A percentile compares a stretch with the other conserved stretches of the same genome.
Conservation (phyloP, 1,140 invertebrate genomes). For the Propsilocerus akamusi region DNA sequence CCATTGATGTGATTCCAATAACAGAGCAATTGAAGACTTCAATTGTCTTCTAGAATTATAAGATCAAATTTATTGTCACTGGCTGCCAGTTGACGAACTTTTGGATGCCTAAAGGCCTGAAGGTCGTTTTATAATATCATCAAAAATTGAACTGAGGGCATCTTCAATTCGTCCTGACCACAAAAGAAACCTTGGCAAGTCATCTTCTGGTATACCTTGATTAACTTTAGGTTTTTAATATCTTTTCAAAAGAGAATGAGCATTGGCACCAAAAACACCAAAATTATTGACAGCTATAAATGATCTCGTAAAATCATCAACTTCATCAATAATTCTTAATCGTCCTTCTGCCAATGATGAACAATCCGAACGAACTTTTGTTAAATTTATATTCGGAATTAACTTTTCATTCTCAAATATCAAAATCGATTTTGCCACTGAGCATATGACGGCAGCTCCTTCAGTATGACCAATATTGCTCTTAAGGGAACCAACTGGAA, state of each 20-base stretch:
- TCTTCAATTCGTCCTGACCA: constrained; percentile 30
- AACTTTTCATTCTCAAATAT: too few species aligned
- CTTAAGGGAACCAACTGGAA: too few species aligned
- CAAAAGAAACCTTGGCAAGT: constrained; percentile 25
- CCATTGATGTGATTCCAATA: too few species aligned
- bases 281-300: constrained; percentile 48
- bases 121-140: too few species aligned
- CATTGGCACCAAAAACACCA: constrained; percentile 63
- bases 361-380: constrained; percentile 45
- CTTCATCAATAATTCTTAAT: constrained; percentile 38
- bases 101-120: too few species aligned
- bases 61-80: too few species aligned
- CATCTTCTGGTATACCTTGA: constrained; percentile 30
- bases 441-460: constrained; percentile 46
- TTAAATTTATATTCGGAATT: constrained; percentile 62
- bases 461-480: too few species aligned
- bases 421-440: too few species aligned
- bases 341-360: constrained; percentile 35
- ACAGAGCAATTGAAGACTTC: too few species aligned
- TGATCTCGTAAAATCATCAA: constrained; percentile 34
- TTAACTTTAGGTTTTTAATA: constrained; percentile 31
- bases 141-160: constrained; percentile 41
- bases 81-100: too few species aligned
- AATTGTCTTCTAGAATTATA: too few species aligned
- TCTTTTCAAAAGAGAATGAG: constrained; percentile 42